phyloP scores from a whole-genome alignment of 2,888 invertebrate species.

The Druceiella hillmani region DNA sequence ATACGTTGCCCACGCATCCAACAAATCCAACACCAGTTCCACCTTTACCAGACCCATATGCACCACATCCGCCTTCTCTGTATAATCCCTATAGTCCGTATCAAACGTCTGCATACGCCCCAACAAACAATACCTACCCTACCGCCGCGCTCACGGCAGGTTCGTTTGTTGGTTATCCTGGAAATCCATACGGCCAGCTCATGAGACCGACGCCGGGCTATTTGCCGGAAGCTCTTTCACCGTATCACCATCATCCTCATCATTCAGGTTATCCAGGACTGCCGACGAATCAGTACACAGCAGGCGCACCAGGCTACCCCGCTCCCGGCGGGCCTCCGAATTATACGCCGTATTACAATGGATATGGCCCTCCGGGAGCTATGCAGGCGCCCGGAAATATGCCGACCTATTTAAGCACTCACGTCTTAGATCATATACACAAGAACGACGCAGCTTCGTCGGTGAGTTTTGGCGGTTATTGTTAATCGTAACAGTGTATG shows the following conservation, averaged over 20 bases:
- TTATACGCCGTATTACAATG: constrained; percentile 42
- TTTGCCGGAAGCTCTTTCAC: constrained; percentile 36
- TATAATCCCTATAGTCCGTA: constrained; percentile 41
- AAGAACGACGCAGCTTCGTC: constrained; percentile 38
- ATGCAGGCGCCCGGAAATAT: constrained; percentile 41
- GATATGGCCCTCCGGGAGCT: constrained; percentile 44
- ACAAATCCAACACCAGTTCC: constrained; percentile 31
- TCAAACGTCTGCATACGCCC: constrained; percentile 32
- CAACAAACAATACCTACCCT: constrained; percentile 26
- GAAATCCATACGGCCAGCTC: constrained; percentile 42
- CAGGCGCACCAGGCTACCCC: constrained; percentile 15
- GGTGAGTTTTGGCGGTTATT: constrained; percentile 49
- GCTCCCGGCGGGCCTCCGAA: constrained; percentile 15
- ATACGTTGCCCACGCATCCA: constrained; percentile 24
- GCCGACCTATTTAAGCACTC: constrained; percentile 15
- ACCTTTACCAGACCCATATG: constrained; percentile 28
- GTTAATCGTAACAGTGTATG: no score
- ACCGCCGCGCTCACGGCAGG: constrained; percentile 17
- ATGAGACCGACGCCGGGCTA: constrained; percentile 49
- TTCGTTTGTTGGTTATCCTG: constrained; percentile 43
- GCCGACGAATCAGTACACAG: constrained; percentile 10
- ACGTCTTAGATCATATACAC: constrained; percentile 31
- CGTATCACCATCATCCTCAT: constrained; percentile 36
- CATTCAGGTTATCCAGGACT: constrained; percentile 25
- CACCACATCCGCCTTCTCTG: constrained; percentile 30